phyloP scores from a whole-genome alignment of 2,113 vertebrate species.

The Aleadryas rufinucha region DNA sequence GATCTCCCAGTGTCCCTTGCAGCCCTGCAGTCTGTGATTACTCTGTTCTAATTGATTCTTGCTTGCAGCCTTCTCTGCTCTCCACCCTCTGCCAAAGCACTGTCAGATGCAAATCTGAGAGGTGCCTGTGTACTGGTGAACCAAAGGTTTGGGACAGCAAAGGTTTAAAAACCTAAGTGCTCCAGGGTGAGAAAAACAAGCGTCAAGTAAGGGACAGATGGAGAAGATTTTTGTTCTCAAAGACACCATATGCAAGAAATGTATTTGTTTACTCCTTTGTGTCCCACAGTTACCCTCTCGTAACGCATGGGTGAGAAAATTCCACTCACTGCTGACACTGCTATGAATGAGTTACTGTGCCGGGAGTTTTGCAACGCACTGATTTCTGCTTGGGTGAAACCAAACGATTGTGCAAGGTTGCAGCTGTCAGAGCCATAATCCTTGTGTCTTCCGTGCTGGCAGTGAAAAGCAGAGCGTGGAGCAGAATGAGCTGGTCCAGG shows the following conservation, averaged over 20 bases:
- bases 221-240: not conserved
- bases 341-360: not conserved
- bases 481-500: not conserved
- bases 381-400: not conserved
- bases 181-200: not conserved
- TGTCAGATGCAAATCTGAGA: not conserved
- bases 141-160: not conserved
- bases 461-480: not conserved
- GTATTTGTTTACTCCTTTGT: not conserved
- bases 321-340: not conserved
- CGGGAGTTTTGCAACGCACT: not conserved
- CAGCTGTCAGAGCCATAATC: slow-evolving; percentile 32
- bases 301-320: not conserved
- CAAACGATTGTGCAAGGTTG: not conserved
- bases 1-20: not conserved
- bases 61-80: not conserved
- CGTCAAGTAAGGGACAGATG: not conserved
- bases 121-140: not conserved
- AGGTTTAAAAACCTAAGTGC: not conserved
- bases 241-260: not conserved
- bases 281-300: not conserved
- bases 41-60: not conserved
- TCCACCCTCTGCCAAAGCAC: not conserved
- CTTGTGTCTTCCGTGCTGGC: not conserved
- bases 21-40: not conserved